Evolutionary conservation across 2,888 invertebrate species (phyloP), one percentile per base, ranked within the genome.

Genomic region (Nipponacmea schrenckii): DNA sequence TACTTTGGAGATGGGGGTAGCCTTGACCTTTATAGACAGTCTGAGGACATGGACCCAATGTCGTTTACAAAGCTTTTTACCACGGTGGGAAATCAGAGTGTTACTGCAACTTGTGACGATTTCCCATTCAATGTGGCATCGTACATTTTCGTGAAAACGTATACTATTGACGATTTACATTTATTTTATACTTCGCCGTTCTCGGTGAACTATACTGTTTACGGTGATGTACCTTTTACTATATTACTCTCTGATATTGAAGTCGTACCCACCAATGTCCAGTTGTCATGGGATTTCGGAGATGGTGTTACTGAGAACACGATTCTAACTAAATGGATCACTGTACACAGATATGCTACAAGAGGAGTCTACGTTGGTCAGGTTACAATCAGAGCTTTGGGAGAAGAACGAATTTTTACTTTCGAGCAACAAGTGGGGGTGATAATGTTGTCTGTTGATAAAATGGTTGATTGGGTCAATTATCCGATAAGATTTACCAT

Each of bases 231-330:
- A 7, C 39, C 50, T 10, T 70, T 70, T 62, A 65, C 2, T 2
- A 44, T 70, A 12, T 10, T 39, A 17, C 44, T 66, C n/a, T 64
- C 27, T 12, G 62, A 56, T 24, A 44, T 62, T 24, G 12, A 48
- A 24, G 39, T 12, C 2, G 56, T 62, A 7, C 70, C 70, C 0
- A 62, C 62, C 2, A 50, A 64, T n/a, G 66, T 65, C 2, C n/a
- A 27, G 17, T n/a, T 62, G 15, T 14, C 27, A 1, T 70, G 70
- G 70, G 66, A 70, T 26, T 70, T 70, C 24, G 66, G 65, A 2
- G 70, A 70, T 56, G 44, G 50, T 0, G 62, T n/a, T 26, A 50
- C 24, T 7, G 39, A 39, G 39, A 7, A 39, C 39, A 39, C 39
- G 10, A 7, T 39, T 39, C 17, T 15, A 14, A 27, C 26, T 15